Percentiles rank a stretch among this genome's conserved stretches.
Conservation (phyloP, 2,113 vertebrate species). For the Charadrius vociferus region DNA sequence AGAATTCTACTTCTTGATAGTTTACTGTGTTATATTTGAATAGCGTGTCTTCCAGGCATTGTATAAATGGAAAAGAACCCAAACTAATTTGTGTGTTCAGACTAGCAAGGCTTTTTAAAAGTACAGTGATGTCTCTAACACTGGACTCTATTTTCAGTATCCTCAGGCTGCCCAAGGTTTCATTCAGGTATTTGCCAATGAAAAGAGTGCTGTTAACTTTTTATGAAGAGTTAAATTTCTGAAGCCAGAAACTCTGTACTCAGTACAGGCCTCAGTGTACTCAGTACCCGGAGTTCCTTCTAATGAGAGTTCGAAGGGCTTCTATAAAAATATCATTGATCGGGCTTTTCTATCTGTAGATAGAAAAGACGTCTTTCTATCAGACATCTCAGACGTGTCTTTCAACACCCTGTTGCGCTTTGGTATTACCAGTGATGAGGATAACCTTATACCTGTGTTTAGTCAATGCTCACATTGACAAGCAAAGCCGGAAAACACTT, state of each 20-base stretch:
- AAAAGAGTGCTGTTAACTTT: not conserved
- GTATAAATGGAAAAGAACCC: not conserved
- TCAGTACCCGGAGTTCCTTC: rapidly evolving
- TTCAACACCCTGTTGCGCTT: not conserved
- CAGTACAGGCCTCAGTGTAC: not conserved
- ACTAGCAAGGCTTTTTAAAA: not conserved
- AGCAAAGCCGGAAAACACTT: not conserved
- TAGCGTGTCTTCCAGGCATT: not conserved
- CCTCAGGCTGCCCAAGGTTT: not conserved
- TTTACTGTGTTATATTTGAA: not conserved
- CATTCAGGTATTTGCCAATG: not conserved
- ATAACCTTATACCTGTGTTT: not conserved
- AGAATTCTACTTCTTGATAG: not conserved
- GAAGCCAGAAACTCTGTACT: not conserved
- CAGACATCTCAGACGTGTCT: not conserved
- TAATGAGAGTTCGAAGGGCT: not conserved
- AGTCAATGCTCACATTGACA: not conserved
- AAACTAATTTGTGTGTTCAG: not conserved
- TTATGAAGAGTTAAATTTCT: not conserved
- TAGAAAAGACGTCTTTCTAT: not conserved
- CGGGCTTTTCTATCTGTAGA: not conserved
- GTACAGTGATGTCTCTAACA: not conserved
- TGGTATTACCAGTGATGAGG: not conserved
- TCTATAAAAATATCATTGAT: not conserved
- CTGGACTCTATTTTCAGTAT: not conserved